These are phyloP conservation scores for Poeciliopsis turneri DNA, from an alignment of 2,797 vertebrate genomes.

Conservation along the genomic window DNA sequence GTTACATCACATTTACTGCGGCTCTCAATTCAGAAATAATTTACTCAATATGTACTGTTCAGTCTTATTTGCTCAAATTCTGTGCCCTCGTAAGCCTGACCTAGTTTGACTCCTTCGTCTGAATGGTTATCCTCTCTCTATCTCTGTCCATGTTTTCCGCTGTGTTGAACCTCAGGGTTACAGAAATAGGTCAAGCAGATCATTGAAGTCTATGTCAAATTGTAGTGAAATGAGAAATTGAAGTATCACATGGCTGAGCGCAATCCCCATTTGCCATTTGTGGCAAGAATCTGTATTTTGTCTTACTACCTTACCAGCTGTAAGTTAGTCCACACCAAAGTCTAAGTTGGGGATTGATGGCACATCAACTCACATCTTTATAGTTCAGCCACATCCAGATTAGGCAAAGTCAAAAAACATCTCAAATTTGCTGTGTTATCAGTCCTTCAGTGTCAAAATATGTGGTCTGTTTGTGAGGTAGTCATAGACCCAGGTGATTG, in stretches of 20 bases:
- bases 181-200: slow-evolving; percentile 64
- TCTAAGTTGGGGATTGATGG: slow-evolving; percentile 49
- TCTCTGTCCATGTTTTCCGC: slow-evolving; percentile 33
- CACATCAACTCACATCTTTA: slow-evolving; percentile 37
- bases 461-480: no score
- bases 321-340: slow-evolving; percentile 18
- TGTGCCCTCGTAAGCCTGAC: slow-evolving; percentile 37
- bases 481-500: no score
- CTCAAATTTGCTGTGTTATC: slow-evolving; percentile 40
- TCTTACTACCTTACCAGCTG: neutral
- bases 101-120: slow-evolving; percentile 52
- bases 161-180: slow-evolving; percentile 46
- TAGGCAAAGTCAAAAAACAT: slow-evolving; percentile 34
- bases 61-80: slow-evolving; percentile 41
- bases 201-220: slow-evolving; percentile 53
- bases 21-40: slow-evolving; percentile 63
- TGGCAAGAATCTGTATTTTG: slow-evolving; percentile 20
- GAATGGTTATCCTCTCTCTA: slow-evolving; percentile 45
- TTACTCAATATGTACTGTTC: slow-evolving; percentile 62
- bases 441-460: no score
- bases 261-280: slow-evolving; percentile 23
- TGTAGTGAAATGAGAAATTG: slow-evolving; percentile 48
- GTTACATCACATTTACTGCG: slow-evolving; percentile 40
- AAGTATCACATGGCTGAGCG: slow-evolving; percentile 32
- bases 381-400: slow-evolving; percentile 43